Conservation (phyloP, 1,140 invertebrate species). For the Trigoniulus corallinus region DNA sequence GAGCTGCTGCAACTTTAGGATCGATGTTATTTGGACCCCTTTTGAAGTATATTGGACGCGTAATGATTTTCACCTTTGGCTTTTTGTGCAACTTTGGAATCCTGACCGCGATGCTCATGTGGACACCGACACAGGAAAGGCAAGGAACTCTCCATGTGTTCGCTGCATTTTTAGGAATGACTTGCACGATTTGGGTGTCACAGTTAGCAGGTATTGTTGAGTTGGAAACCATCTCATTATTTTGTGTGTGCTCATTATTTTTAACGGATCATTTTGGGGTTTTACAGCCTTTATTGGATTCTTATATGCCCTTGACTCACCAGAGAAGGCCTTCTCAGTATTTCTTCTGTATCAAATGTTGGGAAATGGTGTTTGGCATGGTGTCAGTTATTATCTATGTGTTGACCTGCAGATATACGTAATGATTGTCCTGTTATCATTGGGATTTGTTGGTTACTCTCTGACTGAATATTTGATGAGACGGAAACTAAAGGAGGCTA, state of each 20-base stretch:
- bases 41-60: background rate
- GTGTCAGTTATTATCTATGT: background rate
- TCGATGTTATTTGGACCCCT: background rate
- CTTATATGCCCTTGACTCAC: background rate
- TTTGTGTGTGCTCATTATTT: background rate
- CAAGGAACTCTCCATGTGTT: background rate
- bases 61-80: background rate
- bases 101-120: background rate
- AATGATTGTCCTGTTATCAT: background rate
- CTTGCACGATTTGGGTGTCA: background rate
- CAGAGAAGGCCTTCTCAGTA: background rate
- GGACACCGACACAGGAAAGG: background rate
- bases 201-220: background rate
- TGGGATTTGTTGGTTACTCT: background rate
- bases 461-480: too few relatives aligned
- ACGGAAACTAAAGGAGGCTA: too few relatives aligned
- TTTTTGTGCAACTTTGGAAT: background rate
- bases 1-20: background rate
- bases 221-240: too few relatives aligned
- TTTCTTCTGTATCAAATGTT: background rate
- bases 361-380: background rate
- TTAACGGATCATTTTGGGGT: background rate
- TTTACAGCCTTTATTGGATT: background rate
- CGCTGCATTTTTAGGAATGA: background rate
- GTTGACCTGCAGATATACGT: background rate